Base-by-base conservation (phyloP, 2,113 vertebrate species). In the Butastur rufipennis region DNA sequence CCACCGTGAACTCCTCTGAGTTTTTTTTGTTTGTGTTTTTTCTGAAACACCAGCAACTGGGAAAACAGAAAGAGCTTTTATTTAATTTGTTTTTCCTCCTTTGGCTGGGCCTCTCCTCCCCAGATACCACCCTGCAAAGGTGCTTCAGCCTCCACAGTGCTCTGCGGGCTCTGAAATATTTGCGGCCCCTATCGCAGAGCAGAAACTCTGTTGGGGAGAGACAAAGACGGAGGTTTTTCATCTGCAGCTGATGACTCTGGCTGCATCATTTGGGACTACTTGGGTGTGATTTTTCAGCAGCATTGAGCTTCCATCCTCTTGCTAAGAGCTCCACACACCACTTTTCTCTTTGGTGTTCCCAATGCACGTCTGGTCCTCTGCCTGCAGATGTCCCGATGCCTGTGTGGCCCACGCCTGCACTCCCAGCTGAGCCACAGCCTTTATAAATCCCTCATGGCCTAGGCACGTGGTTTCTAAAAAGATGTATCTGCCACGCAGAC, bases 151-250 rank as follows among this genome's bases (percentile, higher is more conserved):
- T 66, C 80, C 2, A 0, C 72, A 4, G 1, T 0, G 7, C 61
- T 71, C 78, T 22, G 11, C 12, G 1, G 47, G 21, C 5, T 43
- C 84, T 8, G 2, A 52, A 84, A 47, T 6, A 14, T 10, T 59
- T 53, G 11, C 50, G 66, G 63, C 32, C 53, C 13, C 52, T 43
- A 12, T 4, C 6, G 1, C 31, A 17, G 63, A 84, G 72, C 50
- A 81, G 65, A 55, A 92, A 50, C 14, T 8, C 50, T 59, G 3
- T 0, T 17, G 38, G n/a, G 61, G 29, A 62, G 31, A 48, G 16
- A 38, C 10, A 11, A 81, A 50, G n/a, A 38, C 0, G 0, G 16
- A 2, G 1, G 1, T 2, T 29, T 25, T n/a, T 43, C 34, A 45
- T 26, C 47, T 68, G 56, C 48, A 78, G 65, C 72, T 74, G 36